Evolutionary conservation across 1,140 invertebrate genomes (phyloP), one percentile per base, ranked within the genome.

Genomic region (Bombus affinis): DNA sequence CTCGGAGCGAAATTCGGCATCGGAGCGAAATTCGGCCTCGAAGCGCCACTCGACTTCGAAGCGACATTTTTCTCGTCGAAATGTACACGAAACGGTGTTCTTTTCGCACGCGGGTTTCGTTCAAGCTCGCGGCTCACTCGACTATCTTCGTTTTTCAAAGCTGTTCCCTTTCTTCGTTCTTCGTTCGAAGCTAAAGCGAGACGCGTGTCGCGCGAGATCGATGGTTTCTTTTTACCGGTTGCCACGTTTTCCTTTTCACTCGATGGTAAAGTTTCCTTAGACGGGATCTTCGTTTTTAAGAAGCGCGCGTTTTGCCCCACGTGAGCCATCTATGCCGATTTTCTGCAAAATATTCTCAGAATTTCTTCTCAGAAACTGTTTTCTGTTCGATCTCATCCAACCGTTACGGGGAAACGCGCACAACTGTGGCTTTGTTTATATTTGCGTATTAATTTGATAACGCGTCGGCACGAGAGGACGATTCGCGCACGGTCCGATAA

Each of bases 11-110:
- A 32, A 0, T 59, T 47, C 44, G 3, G 15, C 15, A 0, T 47
- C 15, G 15, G 0, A 47, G 15, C 5, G 15, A 18, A 15, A 0
- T 0, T 8, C 47, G 18, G 6, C 0, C 0, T 53, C 18, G 47
- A 18, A 47, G 1, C 15, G 5, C 18, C 15, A 1, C 5, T 47
- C 47, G 47, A 18, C 15, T 13, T 47, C 15, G 47, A 8, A 8
- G 18, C 47, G 47, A 37, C 62, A 1, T 78, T 53, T 0, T 25
- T 12, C 0, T 59, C n/a, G 5, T 89, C 88, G 42, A 28, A 39
- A 9, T 88, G 77, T 8, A 89, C 25, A 3, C 42, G n/a, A 18
- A 88, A 88, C 4, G 37, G 39, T 0, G 35, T 10, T 18, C 74
- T 79, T 12, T 72, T 62, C 6, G 15, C 9, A 18, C 4, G 9